Conservation (phyloP, 2,797 vertebrate species). For the Trichosurus vulpecula region DNA sequence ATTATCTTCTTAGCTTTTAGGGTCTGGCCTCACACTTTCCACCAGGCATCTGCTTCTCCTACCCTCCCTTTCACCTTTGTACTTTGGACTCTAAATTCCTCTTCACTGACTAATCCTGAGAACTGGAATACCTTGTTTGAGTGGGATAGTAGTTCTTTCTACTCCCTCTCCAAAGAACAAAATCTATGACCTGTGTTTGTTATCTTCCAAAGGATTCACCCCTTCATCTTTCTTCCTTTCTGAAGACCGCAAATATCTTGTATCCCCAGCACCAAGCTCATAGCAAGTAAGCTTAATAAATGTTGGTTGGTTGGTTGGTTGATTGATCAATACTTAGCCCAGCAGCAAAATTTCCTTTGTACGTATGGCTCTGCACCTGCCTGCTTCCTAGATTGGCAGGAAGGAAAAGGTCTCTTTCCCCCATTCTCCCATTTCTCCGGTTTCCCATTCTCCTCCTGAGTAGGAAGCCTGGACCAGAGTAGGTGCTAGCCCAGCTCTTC, state of each 20-base stretch:
- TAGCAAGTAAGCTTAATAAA: background rate
- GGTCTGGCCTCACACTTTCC: background rate
- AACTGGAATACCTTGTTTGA: background rate
- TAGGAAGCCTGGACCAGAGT: background rate
- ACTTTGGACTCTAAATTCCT: background rate
- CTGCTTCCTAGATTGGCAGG: background rate
- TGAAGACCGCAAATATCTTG: background rate
- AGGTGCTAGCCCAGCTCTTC: background rate
- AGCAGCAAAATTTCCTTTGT: background rate
- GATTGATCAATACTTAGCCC: background rate
- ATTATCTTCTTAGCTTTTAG: background rate
- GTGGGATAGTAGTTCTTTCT: background rate
- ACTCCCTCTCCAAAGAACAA: background rate
- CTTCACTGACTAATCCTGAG: background rate
- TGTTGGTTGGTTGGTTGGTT: background rate
- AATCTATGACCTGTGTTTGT: background rate
- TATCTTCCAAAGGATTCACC: background rate
- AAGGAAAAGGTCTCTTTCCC: background rate
- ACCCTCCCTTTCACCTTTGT: background rate
- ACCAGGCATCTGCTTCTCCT: background rate
- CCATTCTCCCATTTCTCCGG: background rate
- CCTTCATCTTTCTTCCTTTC: background rate
- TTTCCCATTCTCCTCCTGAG: background rate
- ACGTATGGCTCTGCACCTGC: background rate
- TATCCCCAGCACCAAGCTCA: background rate